Conservation (phyloP, 2,888 invertebrate species). For the Drosophila picticornis region DNA sequence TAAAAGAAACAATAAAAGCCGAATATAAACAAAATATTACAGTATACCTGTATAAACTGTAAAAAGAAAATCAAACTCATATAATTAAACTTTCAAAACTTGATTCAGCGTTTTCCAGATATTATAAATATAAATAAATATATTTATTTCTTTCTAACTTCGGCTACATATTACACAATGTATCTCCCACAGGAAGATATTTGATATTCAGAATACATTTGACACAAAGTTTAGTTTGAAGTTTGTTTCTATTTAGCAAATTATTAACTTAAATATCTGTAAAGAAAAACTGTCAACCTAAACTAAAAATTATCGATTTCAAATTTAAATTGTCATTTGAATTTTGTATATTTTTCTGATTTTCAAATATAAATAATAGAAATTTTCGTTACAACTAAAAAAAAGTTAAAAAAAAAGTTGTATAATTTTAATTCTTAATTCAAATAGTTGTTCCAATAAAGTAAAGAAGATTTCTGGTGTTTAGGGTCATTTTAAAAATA, state of each 20-base stretch:
- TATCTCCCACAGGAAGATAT: not conserved
- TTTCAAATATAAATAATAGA: not conserved
- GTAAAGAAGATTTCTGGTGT: not conserved
- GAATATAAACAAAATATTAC: not conserved
- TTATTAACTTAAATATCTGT: conserved; percentile 11
- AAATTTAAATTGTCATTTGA: not conserved
- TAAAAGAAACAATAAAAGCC: not conserved
- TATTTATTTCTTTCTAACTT: too few relatives aligned
- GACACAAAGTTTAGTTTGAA: too few relatives aligned
- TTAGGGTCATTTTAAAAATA: not conserved
- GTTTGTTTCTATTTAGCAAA: not conserved
- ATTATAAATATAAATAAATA: too few relatives aligned
- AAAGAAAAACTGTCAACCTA: not conserved
- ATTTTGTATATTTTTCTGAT: not conserved
- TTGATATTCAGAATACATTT: not conserved
- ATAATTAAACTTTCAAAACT: not conserved
- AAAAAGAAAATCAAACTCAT: not conserved
- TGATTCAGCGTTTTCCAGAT: not conserved
- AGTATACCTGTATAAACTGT: not conserved
- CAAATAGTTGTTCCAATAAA: not conserved
- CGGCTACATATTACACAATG: not conserved
- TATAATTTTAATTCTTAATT: not conserved
- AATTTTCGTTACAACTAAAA: not conserved
- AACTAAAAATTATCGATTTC: not conserved
- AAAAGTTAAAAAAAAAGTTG: not conserved